Conservation (phyloP, 2,113 vertebrate species). For the Cynoglossus semilaevis region DNA sequence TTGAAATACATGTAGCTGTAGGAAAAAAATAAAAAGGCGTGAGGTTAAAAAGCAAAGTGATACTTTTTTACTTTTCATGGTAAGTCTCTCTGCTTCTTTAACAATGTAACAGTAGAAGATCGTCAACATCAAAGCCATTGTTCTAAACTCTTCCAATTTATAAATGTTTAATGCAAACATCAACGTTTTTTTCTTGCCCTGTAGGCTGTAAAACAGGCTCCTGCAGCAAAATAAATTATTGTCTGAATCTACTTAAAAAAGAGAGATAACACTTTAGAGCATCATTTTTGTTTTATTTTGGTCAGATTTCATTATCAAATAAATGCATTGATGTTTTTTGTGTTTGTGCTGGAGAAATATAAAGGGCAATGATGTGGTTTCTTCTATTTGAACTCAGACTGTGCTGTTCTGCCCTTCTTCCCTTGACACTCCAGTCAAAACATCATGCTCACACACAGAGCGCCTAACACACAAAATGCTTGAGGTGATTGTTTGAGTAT, state of each 20-base stretch:
- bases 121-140: constrained; percentile 33
- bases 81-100: neutral
- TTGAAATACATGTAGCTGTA: too few relatives aligned
- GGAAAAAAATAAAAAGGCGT: too few relatives aligned
- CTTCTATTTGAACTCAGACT: constrained; percentile 16
- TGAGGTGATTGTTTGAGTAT: constrained; percentile 13
- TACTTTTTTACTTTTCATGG: neutral
- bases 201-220: constrained; percentile 31
- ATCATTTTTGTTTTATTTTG: constrained; percentile 14
- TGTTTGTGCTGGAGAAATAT: neutral
- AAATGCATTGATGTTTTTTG: neutral
- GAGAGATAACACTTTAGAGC: neutral
- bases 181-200: constrained; percentile 38
- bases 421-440: constrained; percentile 5
- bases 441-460: constrained; percentile 1
- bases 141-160: constrained; percentile 25
- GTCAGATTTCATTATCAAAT: neutral
- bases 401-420: constrained; percentile 13
- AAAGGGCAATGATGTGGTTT: neutral
- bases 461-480: neutral
- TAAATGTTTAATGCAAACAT: constrained; percentile 47
- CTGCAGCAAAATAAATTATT: constrained; percentile 31
- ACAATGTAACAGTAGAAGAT: neutral
- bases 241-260: constrained; percentile 8
- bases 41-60: neutral